Evolutionary conservation across 1,140 invertebrate species (phyloP), one percentile per base, ranked within the genome.

Genomic region (Dufourea novaeangliae): DNA sequence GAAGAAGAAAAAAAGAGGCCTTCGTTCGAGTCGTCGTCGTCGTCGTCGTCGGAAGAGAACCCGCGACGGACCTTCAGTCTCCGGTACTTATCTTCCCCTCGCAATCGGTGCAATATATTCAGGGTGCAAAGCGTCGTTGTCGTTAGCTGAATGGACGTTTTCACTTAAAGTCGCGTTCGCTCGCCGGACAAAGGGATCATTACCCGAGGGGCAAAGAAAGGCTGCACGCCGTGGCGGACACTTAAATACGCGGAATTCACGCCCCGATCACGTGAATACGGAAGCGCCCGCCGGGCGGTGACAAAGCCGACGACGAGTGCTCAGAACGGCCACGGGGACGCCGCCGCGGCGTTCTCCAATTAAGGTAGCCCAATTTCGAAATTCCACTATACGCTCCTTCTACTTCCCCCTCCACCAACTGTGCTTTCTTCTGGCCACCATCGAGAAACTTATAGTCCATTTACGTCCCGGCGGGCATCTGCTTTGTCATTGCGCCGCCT

Each of bases 161-260:
- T 88, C 85, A 84, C 82, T 89, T 88, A 89, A 90, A 90, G 87
- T 89, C 82, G 85, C 85, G 80, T 81, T 83, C 84, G 71, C 78
- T 75, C 71, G 73, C 52, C 52, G 89, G 86, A 92, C 89, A 91
- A 92, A 92, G 90, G 90, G 89, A 90, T 92, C 91, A 89, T 91
- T 90, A 91, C 88, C 76, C 78, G 46, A 78, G 80, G 76, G 63
- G 37, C 77, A 78, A 86, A 90, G 88, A 88, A 89, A 88, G 82
- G 84, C 79, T 46, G 67, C 79, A 73, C 64, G 85, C 70, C 81
- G 67, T 73, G 78, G 74, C 82, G 82, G 88, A 88, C 89, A 87
- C 85, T 90, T 89, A 90, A 90, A 90, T 89, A 89, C 87, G 86
- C 88, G 88, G 87, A 90, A 90, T 91, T 90, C 89, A 90, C 89